These are phyloP conservation scores for Drosophila obscura DNA, from an alignment of 1,140 invertebrate genomes.

Conservation along the genomic window DNA sequence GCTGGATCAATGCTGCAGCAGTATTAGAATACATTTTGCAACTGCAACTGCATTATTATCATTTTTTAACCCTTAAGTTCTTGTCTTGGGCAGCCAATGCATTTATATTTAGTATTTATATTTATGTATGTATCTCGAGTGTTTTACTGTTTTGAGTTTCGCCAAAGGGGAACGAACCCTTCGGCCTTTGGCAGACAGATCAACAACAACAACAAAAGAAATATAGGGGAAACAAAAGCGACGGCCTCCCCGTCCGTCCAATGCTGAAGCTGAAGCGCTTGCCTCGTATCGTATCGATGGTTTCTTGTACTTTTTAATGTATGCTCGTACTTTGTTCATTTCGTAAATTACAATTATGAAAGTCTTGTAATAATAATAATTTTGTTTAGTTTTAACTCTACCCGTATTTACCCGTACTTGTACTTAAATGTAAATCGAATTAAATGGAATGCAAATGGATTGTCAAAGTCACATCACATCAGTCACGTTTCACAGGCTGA, in stretches of 20 bases:
- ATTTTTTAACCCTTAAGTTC: too few species aligned
- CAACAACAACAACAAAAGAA: constrained; percentile 13
- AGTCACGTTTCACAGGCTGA: constrained; percentile 45
- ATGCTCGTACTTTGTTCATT: constrained; percentile 2
- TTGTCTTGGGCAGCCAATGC: constrained; percentile 30
- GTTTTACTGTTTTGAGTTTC: constrained; percentile 28
- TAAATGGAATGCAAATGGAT: constrained; percentile 51
- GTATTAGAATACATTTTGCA: constrained; percentile 54
- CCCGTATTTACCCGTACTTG: constrained; percentile 54
- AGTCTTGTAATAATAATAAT: constrained; percentile 66
- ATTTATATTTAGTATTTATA: constrained; percentile 67
- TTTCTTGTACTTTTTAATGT: constrained; percentile 42
- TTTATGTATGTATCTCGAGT: constrained; percentile 39
- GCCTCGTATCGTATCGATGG: constrained; percentile 11
- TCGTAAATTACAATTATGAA: constrained; percentile 44
- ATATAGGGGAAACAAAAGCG: background rate
- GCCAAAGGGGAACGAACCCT: constrained; percentile 39
- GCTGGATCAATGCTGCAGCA: constrained; percentile 59
- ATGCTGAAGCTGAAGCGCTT: constrained; percentile 4
- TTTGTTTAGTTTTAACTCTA: constrained; percentile 12
- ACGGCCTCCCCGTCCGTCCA: constrained; percentile 2
- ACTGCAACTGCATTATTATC: constrained; percentile 13
- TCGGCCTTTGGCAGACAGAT: constrained; percentile 32
- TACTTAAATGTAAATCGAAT: constrained; percentile 75
- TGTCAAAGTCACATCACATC: constrained; percentile 6